Evolutionary conservation across 2,797 vertebrate species (phyloP).

Genomic region (Varecia variegata): DNA sequence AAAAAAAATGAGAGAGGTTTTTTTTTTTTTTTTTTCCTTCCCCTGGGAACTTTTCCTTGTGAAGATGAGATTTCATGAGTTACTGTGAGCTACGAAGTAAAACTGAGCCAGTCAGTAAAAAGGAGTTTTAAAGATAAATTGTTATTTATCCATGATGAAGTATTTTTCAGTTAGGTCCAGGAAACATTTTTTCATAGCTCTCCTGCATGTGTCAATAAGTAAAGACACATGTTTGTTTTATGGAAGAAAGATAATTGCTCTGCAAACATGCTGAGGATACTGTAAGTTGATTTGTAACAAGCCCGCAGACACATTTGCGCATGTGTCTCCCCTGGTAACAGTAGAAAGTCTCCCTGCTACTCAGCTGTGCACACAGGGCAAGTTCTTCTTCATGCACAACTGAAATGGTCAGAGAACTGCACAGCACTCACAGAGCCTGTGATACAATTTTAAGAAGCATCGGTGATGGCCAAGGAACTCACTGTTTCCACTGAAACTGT

Average conservation of each 20-base stretch:
- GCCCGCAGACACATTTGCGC: background rate
- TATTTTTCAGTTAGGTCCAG: background rate
- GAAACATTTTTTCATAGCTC: background rate
- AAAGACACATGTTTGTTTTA: background rate
- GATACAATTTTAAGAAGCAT: background rate
- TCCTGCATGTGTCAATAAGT: too few relatives aligned
- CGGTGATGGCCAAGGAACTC: rapidly evolving
- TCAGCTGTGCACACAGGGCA: too few relatives aligned
- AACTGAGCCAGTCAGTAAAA: background rate
- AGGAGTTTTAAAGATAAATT: background rate
- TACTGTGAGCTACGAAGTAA: background rate
- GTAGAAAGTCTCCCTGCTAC: background rate
- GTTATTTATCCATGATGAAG: background rate
- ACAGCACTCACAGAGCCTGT: rapidly evolving
- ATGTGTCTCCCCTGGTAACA: background rate
- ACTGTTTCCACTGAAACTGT: background rate
- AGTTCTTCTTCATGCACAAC: too few relatives aligned
- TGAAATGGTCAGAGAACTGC: background rate
- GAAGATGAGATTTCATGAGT: background rate
- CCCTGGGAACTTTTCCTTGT: background rate
- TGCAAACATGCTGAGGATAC: background rate
- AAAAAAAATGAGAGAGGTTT: background rate
- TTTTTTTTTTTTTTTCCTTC: background rate
- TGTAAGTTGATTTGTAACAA: background rate
- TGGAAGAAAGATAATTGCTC: background rate